Evolutionary conservation across 2,888 invertebrate genomes (phyloP).

Genomic region (Bimastos eiseni): DNA sequence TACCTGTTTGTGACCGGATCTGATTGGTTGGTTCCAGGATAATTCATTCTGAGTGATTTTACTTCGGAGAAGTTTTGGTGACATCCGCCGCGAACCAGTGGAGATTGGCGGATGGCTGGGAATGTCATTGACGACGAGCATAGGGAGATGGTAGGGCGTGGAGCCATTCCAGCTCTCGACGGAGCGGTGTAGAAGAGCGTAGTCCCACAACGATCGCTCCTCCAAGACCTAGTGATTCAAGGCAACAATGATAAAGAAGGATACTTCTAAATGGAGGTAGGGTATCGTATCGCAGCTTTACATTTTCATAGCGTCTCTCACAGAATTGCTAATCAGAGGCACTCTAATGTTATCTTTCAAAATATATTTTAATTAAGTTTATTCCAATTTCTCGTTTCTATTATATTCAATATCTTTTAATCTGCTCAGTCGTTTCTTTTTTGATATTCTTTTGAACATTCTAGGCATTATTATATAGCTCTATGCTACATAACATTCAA

Average conservation of each 20-base stretch:
- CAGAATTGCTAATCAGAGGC: too few species aligned
- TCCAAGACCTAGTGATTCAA: slow-evolving; percentile 48
- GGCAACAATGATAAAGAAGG: neutral
- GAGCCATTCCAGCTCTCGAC: slow-evolving; percentile 46
- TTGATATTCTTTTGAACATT: too few species aligned
- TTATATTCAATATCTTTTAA: too few species aligned
- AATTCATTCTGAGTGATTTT: slow-evolving; percentile 50
- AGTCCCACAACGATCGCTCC: slow-evolving; percentile 54
- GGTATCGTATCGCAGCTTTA: too few species aligned
- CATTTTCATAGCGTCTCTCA: too few species aligned
- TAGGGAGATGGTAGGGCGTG: slow-evolving; percentile 54
- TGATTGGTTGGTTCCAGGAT: neutral
- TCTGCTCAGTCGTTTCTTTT: too few species aligned
- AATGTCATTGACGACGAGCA: slow-evolving; percentile 46
- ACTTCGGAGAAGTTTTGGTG: slow-evolving; percentile 42
- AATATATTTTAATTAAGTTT: too few species aligned
- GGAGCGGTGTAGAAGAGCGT: slow-evolving; percentile 52
- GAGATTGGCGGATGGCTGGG: slow-evolving; percentile 33
- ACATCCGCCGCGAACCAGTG: slow-evolving; percentile 39
- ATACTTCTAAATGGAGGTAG: neutral
- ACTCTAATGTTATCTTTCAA: too few species aligned
- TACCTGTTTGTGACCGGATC: neutral
- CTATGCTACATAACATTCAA: too few species aligned
- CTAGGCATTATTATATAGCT: too few species aligned
- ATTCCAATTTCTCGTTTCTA: too few species aligned